A percentile compares a stretch with the other conserved stretches of the same genome.
phyloP scores from a whole-genome alignment of 2,888 invertebrate genomes.

The Drosophila siamana region DNA sequence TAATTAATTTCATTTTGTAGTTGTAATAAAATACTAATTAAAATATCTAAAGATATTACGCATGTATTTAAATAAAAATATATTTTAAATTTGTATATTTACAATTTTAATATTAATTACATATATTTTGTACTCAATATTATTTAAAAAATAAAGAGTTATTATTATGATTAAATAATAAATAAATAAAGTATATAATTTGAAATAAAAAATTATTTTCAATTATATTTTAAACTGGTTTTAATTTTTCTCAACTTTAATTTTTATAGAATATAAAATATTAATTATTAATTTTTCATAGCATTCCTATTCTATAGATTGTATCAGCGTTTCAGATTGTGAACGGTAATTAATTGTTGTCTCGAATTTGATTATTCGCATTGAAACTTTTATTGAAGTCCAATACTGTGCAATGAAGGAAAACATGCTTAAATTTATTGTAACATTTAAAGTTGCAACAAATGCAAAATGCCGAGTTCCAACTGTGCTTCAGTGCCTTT shows the following conservation, averaged over 20 bases:
- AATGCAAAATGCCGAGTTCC: slow-evolving; percentile 24
- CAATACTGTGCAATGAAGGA: slow-evolving; percentile 1
- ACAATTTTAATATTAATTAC: background rate
- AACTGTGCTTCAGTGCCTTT: slow-evolving; percentile 11
- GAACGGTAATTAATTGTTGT: background rate
- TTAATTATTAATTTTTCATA: no score
- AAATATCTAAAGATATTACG: no score
- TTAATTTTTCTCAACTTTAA: no score
- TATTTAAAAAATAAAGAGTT: background rate
- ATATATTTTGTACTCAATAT: background rate
- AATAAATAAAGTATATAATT: no score
- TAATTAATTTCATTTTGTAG: no score
- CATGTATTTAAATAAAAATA: background rate
- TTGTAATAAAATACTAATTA: no score
- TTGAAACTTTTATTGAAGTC: background rate
- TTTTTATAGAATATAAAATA: no score
- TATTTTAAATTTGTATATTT: background rate
- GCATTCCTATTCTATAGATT: no score
- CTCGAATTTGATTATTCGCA: background rate
- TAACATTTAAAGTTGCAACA: slow-evolving; percentile 36
- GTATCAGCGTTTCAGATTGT: no score
- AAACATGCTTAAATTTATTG: slow-evolving; percentile 47
- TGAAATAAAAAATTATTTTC: no score
- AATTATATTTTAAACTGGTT: no score
- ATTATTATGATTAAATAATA: no score